A percentile compares a stretch with the other conserved stretches of the same genome.
Evolutionary conservation across 2,888 invertebrate genomes (phyloP).

Genomic region (Yponomeuta cagnagella): DNA sequence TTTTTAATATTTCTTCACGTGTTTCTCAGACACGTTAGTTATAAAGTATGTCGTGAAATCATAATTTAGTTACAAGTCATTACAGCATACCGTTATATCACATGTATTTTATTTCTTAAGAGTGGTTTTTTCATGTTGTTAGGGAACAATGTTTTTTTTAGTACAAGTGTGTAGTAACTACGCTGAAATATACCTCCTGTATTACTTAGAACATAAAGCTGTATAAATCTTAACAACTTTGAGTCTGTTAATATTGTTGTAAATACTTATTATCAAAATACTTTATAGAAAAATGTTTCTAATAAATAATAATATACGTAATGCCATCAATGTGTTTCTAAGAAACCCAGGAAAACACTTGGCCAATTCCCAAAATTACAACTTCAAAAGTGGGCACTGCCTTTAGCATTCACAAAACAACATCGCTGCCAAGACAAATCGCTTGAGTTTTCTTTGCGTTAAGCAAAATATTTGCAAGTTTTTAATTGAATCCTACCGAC

Average conservation of each 20-base stretch:
- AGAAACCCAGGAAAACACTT: neutral
- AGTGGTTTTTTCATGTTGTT: constrained; percentile 27
- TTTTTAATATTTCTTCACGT: no score
- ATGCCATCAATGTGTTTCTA: neutral
- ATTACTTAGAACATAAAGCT: constrained; percentile 27
- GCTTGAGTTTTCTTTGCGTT: neutral
- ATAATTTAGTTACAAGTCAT: no score
- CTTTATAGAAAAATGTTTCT: constrained; percentile 37
- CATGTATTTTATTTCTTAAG: no score
- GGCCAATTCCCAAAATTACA: no score
- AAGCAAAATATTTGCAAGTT: constrained; percentile 29
- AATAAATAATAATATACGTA: constrained; percentile 11
- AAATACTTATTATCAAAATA: constrained; percentile 34
- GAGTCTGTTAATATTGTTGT: constrained; percentile 61
- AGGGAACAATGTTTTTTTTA: constrained; percentile 37
- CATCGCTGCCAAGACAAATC: neutral
- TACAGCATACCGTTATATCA: no score
- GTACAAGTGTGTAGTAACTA: constrained; percentile 23
- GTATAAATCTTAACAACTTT: constrained; percentile 23
- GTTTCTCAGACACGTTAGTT: no score
- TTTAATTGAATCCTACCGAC: constrained; percentile 48
- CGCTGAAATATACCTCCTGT: constrained; percentile 28
- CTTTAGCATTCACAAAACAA: neutral
- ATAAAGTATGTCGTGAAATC: no score
- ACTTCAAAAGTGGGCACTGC: neutral